Percentiles rank a stretch among this genome's conserved stretches.
Evolutionary conservation across 2,113 vertebrate species (phyloP).

Genomic region (Amphilophus citrinellus): DNA sequence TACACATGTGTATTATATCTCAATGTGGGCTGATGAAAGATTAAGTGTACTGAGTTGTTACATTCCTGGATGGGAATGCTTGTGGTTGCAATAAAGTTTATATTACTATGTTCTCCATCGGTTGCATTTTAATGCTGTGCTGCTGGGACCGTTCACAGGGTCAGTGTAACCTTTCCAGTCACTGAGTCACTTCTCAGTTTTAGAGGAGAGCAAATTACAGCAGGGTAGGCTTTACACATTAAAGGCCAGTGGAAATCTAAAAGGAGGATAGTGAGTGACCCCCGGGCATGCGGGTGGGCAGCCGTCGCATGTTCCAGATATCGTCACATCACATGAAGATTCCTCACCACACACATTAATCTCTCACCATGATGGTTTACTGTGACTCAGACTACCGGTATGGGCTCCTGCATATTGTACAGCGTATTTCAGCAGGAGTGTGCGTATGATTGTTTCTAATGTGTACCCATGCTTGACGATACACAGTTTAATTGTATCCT

Average conservation of each 20-base stretch:
- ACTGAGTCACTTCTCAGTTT: conserved; percentile 56
- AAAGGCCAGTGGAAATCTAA: conserved; percentile 69
- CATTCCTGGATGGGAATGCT: conserved; percentile 20
- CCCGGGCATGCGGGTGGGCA: conserved; percentile 48
- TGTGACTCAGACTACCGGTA: conserved; percentile 7
- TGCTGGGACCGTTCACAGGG: conserved; percentile 13
- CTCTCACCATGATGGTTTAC: conserved; percentile 39
- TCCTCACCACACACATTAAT: conserved; percentile 61
- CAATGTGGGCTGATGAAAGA: conserved; percentile 24
- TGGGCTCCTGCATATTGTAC: conserved; percentile 3
- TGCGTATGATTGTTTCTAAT: neutral
- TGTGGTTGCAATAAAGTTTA: conserved; percentile 55
- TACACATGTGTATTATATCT: conserved; percentile 10
- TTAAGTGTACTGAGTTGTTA: conserved; percentile 38
- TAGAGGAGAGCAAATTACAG: conserved; percentile 56
- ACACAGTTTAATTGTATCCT: neutral
- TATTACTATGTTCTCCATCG: conserved; percentile 42
- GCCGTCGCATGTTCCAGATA: conserved; percentile 66
- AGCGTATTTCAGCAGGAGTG: neutral
- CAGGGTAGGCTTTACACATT: conserved; percentile 74
- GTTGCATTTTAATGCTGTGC: conserved; percentile 44
- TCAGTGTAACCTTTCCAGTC: conserved; percentile 55
- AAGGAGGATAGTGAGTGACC: conserved; percentile 40
- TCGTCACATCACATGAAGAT: conserved; percentile 77
- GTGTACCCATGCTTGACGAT: neutral